phyloP scores from a whole-genome alignment of 2,113 vertebrate genomes.

The Cheilinus undulatus region DNA sequence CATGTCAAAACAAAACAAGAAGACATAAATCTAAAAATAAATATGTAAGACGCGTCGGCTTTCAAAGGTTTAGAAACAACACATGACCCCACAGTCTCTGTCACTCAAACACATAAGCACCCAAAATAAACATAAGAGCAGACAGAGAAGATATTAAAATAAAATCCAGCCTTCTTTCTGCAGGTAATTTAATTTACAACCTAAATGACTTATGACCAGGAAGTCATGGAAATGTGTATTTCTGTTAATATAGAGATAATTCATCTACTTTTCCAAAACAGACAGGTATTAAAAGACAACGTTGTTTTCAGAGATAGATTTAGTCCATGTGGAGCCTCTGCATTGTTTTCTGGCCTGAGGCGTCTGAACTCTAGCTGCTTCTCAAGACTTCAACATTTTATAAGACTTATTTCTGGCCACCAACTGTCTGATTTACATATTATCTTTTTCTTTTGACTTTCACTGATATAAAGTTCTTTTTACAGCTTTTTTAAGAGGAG shows the following conservation, averaged over 20 bases:
- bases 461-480: too few species aligned
- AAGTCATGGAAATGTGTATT: too few species aligned
- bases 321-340: too few species aligned
- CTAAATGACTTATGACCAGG: not conserved
- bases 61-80: slow-evolving; percentile 14
- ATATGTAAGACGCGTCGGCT: not conserved
- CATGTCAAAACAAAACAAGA: slow-evolving; percentile 29
- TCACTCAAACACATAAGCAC: not conserved
- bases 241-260: not conserved
- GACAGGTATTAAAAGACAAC: too few species aligned
- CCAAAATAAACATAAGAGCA: not conserved
- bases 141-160: slow-evolving; percentile 30
- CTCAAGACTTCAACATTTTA: slow-evolving; percentile 9
- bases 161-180: not conserved
- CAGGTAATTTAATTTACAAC: not conserved
- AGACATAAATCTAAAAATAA: slow-evolving; percentile 21
- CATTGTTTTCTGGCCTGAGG: too few species aligned
- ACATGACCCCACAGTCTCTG: not conserved
- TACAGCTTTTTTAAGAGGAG: too few species aligned
- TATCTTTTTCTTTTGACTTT: slow-evolving; percentile 12
- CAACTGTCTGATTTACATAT: slow-evolving; percentile 22
- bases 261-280: not conserved
- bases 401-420: slow-evolving; percentile 4
- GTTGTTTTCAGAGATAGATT: too few species aligned
- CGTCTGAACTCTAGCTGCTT: slow-evolving; percentile 30